Evolutionary conservation across 2,797 vertebrate species (phyloP), one percentile per base, ranked within the genome.

Genomic region (Euphonia xanthogaster): DNA sequence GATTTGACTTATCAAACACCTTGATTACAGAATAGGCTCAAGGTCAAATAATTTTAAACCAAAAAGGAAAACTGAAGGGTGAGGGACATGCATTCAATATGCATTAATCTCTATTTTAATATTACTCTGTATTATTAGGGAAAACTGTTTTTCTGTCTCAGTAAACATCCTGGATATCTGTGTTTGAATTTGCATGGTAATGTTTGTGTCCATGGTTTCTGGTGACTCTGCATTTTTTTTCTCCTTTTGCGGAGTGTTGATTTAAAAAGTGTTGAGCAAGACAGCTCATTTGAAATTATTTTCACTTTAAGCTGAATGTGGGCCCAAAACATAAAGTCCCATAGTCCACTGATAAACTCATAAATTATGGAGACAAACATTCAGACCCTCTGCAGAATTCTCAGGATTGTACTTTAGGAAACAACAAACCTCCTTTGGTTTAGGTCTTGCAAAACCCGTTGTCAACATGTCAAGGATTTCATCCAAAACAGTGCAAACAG

Each of bases 1-100:
- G 45, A 66, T 93, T 96, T 96, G 82, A 90, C 88, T 97, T 88
- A 96, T 92, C 93, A 94, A 94, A 90, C 33, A 80, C 51, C 77
- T 93, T 94, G 79, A 97, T 93, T 97, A 91, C 21, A 53, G 61
- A 61, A 82, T 62, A 7, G 7, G 60, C 74, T 96, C 89, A 96
- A 97, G 86, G 90, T 94, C 62, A 81, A 50, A 53, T 3, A 2
- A 55, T 93, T 96, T 90, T 57, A 74, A 93, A 84, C 6, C 39
- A 16, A 80, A 91, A 77, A 87, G 14, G 40, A 11, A 71, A 74
- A 72, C 37, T 13, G 37, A 79, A 70, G 37, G 33, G 19, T 81
- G 40, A 85, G 35, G 31, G 12, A n/a, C 11, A 31, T 53, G 33
- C 12, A 76, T 76, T 81, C 5, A 19, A 18, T 12, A 27, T 25